A percentile compares a stretch with the other conserved stretches of the same genome.
phyloP scores from a whole-genome alignment of 2,888 invertebrate genomes.

The Cheilosia soror region DNA sequence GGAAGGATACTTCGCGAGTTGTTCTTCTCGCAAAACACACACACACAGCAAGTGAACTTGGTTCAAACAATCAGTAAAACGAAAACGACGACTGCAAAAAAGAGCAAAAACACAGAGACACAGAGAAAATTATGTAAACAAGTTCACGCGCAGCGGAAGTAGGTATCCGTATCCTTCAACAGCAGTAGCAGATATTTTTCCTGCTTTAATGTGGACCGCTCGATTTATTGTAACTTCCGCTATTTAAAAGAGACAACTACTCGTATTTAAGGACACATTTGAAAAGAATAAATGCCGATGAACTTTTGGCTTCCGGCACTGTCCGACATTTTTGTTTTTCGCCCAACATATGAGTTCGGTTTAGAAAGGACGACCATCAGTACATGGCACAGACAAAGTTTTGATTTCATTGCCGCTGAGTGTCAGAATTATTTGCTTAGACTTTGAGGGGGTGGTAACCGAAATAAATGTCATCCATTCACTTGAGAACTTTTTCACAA shows the following conservation, averaged over 20 bases:
- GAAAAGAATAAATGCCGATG: conserved; percentile 18
- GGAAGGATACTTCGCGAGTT: conserved; percentile 66
- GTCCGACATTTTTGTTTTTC: conserved; percentile 43
- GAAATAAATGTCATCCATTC: conserved; percentile 59
- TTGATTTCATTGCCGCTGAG: conserved; percentile 52
- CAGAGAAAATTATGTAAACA: conserved; percentile 67
- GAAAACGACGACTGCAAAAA: conserved; percentile 23
- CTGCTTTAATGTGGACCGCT: conserved; percentile 47
- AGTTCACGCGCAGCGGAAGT: conserved; percentile 51
- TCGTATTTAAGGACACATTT: conserved; percentile 25
- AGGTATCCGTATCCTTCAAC: conserved; percentile 58
- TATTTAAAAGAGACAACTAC: conserved; percentile 10
- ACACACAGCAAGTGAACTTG: conserved; percentile 19
- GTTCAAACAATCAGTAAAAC: conserved; percentile 47
- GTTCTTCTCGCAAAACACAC: conserved; percentile 20
- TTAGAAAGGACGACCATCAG: neutral
- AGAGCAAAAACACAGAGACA: conserved; percentile 29
- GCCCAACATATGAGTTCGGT: conserved; percentile 16
- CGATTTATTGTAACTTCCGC: conserved; percentile 56
- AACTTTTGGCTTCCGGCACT: conserved; percentile 47
- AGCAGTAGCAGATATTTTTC: conserved; percentile 37
- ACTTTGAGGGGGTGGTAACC: neutral
- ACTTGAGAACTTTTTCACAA: conserved; percentile 41
- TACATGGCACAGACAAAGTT: conserved; percentile 50
- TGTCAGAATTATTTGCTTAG: conserved; percentile 22